Conservation (phyloP, 2,113 vertebrate genomes). For the Mixornis gularis region DNA sequence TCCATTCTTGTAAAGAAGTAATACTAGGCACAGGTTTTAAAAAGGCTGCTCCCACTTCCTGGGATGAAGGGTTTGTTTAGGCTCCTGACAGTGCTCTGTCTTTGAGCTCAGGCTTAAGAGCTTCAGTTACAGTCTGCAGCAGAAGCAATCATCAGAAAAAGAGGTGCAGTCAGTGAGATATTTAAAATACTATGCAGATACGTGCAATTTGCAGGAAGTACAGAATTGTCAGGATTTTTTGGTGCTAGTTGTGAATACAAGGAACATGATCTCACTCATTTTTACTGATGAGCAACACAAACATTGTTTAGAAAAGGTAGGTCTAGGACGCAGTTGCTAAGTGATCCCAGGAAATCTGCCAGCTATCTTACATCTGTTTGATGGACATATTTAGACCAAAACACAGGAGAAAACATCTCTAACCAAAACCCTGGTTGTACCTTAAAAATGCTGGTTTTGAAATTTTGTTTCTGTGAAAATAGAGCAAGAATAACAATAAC, state of each 20-base stretch:
- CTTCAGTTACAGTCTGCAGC: background rate
- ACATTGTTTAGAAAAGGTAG: background rate
- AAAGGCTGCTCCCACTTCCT: background rate
- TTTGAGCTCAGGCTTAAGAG: background rate
- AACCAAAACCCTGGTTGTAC: background rate
- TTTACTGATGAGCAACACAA: background rate
- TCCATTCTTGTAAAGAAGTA: background rate
- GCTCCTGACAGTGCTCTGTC: background rate
- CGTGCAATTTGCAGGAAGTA: background rate
- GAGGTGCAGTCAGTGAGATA: background rate
- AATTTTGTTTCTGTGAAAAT: background rate
- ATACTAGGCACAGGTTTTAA: background rate
- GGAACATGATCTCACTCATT: background rate
- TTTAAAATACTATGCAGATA: background rate
- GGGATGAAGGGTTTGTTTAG: background rate
- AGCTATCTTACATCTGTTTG: background rate
- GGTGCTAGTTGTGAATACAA: background rate
- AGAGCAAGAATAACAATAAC: background rate
- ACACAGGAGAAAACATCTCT: background rate
- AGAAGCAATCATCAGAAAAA: background rate
- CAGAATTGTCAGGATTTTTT: background rate
- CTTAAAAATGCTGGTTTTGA: background rate
- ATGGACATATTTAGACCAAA: background rate
- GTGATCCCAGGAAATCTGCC: background rate
- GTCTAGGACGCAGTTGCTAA: background rate